phyloP scores from a whole-genome alignment of 2,888 invertebrate genomes.

The Luperina nickerlii region DNA sequence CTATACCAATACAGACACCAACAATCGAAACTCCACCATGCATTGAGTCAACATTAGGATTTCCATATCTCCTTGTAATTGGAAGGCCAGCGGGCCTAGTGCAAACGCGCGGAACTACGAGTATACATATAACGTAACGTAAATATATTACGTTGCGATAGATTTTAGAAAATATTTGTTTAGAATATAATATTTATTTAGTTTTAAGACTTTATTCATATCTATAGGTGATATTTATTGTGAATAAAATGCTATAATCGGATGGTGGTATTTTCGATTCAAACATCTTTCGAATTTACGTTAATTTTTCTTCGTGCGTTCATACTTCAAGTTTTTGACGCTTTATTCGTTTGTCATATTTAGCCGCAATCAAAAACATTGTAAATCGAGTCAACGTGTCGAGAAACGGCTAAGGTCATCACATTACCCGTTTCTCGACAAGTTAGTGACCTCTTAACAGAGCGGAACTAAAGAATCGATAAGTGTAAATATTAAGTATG shows the following conservation, averaged over 20 bases:
- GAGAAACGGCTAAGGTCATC: neutral
- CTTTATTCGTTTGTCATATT: neutral
- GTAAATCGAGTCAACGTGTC: neutral
- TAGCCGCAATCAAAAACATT: neutral
- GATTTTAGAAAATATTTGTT: neutral
- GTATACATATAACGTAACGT: too few relatives aligned
- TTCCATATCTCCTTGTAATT: neutral
- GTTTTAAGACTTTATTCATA: neutral
- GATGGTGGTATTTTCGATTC: too few relatives aligned
- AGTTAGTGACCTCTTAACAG: slow-evolving; percentile 5
- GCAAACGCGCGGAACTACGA: too few relatives aligned
- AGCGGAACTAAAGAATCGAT: slow-evolving; percentile 37
- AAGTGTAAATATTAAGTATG: slow-evolving; percentile 48
- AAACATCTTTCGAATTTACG: neutral
- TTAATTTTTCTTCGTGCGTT: neutral
- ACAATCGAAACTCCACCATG: neutral
- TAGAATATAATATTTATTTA: neutral
- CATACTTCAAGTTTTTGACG: neutral
- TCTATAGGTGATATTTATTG: too few relatives aligned
- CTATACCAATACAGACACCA: neutral
- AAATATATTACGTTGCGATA: too few relatives aligned
- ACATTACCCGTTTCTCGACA: too few relatives aligned
- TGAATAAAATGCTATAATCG: neutral
- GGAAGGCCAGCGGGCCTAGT: neutral
- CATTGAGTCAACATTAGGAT: neutral